phyloP scores from a whole-genome alignment of 2,888 invertebrate genomes.

The Drosophila prolongata region DNA sequence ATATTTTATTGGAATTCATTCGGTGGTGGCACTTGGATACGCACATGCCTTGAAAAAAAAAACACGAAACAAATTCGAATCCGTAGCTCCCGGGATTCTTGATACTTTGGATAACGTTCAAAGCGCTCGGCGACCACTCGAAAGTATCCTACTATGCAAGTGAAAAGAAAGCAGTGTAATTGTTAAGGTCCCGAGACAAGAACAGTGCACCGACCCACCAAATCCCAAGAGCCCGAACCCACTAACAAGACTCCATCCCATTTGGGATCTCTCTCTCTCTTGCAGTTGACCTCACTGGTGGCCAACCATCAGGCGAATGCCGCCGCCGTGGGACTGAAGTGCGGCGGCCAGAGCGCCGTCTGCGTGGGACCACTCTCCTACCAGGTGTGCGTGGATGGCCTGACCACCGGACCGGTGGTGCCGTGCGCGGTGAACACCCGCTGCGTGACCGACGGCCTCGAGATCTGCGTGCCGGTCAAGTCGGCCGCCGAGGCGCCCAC shows the following conservation, averaged over 20 bases:
- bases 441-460: slow-evolving; percentile 79
- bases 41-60: slow-evolving; percentile 29
- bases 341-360: slow-evolving; percentile 75
- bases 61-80: slow-evolving; percentile 10
- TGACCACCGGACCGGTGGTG: slow-evolving; percentile 60
- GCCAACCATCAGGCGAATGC: slow-evolving; percentile 55
- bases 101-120: slow-evolving; percentile 73
- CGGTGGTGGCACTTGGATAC: slow-evolving; percentile 60
- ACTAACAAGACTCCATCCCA: neutral
- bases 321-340: slow-evolving; percentile 62
- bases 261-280: slow-evolving; percentile 16
- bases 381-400: slow-evolving; percentile 65
- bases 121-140: slow-evolving; percentile 61
- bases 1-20: slow-evolving; percentile 54
- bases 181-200: slow-evolving; percentile 49
- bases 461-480: slow-evolving; percentile 77
- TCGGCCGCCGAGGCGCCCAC: slow-evolving; percentile 34
- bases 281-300: slow-evolving; percentile 75
- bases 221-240: neutral
- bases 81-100: slow-evolving; percentile 72
- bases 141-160: slow-evolving; percentile 76
- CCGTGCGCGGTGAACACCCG: slow-evolving; percentile 71
- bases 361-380: slow-evolving; percentile 81
- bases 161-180: slow-evolving; percentile 61
- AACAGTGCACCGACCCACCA: slow-evolving; percentile 37